Conservation (phyloP, 2,888 invertebrate species). For the Eupsilia transversa region DNA sequence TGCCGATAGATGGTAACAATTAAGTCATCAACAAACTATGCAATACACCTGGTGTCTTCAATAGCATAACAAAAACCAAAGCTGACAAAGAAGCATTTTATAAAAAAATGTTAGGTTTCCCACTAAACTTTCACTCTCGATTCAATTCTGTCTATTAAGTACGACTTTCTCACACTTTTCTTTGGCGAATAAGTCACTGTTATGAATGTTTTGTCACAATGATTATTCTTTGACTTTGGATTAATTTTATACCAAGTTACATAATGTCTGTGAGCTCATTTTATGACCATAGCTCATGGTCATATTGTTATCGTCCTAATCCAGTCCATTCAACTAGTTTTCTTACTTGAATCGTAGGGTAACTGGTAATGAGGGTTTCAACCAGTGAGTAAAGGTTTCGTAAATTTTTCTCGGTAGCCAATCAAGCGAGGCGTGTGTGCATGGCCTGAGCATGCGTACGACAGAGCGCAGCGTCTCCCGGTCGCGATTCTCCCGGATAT, state of each 20-base stretch:
- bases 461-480: slow-evolving; percentile 85
- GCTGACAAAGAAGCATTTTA: slow-evolving; percentile 72
- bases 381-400: neutral
- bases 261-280: slow-evolving; percentile 13
- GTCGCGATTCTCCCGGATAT: slow-evolving; percentile 80
- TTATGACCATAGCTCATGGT: neutral
- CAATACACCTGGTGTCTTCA: slow-evolving; percentile 32
- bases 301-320: neutral
- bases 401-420: slow-evolving; percentile 62
- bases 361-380: neutral
- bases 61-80: slow-evolving; percentile 59
- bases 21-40: slow-evolving; percentile 36
- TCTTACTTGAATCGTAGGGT: neutral
- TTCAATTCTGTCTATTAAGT: slow-evolving; percentile 79
- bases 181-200: slow-evolving; percentile 58
- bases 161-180: slow-evolving; percentile 82
- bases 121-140: slow-evolving; percentile 83
- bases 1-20: slow-evolving; percentile 11
- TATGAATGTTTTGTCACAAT: slow-evolving; percentile 36
- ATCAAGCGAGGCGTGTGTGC: slow-evolving; percentile 79
- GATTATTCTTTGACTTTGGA: slow-evolving; percentile 10
- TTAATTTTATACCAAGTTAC: slow-evolving; percentile 3
- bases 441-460: slow-evolving; percentile 81
- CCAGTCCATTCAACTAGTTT: neutral
- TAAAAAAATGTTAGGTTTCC: slow-evolving; percentile 73